Conservation (phyloP, 2,797 vertebrate species). For the Chrysocyon brachyurus region DNA sequence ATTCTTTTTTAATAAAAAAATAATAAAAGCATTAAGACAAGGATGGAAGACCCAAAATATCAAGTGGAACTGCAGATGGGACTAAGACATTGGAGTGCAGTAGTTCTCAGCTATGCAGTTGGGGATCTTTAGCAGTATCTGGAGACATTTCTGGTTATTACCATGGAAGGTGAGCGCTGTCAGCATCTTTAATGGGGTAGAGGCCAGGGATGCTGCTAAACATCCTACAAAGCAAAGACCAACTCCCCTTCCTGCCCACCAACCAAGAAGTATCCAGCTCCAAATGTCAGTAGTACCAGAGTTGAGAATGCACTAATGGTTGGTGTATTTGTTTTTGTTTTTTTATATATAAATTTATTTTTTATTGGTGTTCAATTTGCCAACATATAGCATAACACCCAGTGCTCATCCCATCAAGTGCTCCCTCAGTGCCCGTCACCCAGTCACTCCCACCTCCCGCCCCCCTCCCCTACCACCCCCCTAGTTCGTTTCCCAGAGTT, state of each 20-base stretch:
- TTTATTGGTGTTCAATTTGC: too few species aligned
- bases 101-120: background rate
- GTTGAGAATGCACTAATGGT: background rate
- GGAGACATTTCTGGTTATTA: background rate
- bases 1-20: too few species aligned
- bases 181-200: background rate
- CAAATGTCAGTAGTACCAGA: background rate
- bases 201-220: background rate
- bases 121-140: too few species aligned
- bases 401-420: too few species aligned
- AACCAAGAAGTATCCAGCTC: background rate
- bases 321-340: background rate
- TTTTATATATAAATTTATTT: too few species aligned
- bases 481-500: too few species aligned
- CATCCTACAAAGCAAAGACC: background rate
- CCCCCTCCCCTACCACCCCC: too few species aligned
- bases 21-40: background rate
- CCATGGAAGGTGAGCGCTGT: accelerated
- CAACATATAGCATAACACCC: too few species aligned
- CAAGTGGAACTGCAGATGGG: background rate
- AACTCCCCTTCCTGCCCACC: background rate
- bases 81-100: background rate
- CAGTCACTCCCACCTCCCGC: too few species aligned
- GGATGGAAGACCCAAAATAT: background rate
- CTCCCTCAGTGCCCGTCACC: too few species aligned